Evolutionary conservation across 2,888 invertebrate genomes (phyloP), one percentile per base, ranked within the genome.

Genomic region (Ashinkailepas kermadecensis): DNA sequence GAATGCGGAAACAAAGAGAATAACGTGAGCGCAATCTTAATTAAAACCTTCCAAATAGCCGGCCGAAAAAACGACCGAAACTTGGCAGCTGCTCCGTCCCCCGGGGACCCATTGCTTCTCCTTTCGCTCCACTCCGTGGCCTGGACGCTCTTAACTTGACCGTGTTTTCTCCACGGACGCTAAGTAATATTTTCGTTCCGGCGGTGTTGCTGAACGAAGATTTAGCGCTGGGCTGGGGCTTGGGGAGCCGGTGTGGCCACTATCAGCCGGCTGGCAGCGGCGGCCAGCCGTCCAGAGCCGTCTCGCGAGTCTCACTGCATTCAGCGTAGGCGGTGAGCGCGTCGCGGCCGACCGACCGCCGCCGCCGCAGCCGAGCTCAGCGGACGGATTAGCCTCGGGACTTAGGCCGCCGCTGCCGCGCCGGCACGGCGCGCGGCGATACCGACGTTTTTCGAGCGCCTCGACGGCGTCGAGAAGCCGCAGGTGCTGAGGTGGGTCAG

Each of bases 141-240:
- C 56, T 18, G 74, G 56, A 21, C 74, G 56, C 74, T 21, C 23
- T 74, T 56, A 74, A 74, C 74, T 74, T 74, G 21, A 21, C 74
- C 74, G 74, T 74, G 74, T 74, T 74, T 74, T 56, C 74, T 74
- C 74, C 74, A 56, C 74, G 11, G 74, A 21, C 54, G 74, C 74
- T 74, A 74, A 74, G 74, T 74, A 74, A 74, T 74, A 74, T 74
- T 74, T 74, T 74, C 74, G 56, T 74, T 74, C 74, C 74, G 74
- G 56, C 56, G 56, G 74, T 74, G 74, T 74, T 74, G 74, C 74
- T 54, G 56, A 74, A 74, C 74, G 74, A 74, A 74, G 74, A 74
- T 74, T 56, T 54, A 74, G 56, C 21, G 3, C 12, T 21, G 8
- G 56, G 21, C 74, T 56, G 15, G 74, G 74, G 74, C 74, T 18